Evolutionary conservation across 2,113 vertebrate genomes (phyloP).

Genomic region (Eupsittula cactorum): DNA sequence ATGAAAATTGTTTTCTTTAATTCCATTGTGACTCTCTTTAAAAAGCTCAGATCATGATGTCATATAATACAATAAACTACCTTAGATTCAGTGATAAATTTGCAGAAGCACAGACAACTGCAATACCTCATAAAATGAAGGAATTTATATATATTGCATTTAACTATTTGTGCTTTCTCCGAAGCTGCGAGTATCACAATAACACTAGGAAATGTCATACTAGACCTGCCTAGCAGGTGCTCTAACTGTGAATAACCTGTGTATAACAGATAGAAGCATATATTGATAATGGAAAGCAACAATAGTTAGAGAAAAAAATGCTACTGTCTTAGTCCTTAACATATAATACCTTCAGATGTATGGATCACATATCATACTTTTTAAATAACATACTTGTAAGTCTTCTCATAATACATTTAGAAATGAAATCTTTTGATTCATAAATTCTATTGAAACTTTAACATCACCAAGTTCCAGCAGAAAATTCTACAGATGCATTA

Average conservation of each 20-base stretch:
- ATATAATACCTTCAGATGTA: not conserved
- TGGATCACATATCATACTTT: not conserved
- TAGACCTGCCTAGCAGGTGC: not conserved
- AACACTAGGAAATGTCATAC: not conserved
- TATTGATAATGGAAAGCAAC: not conserved
- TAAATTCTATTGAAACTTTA: not conserved
- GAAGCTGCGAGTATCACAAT: not conserved
- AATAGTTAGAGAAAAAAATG: not conserved
- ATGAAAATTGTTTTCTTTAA: not conserved
- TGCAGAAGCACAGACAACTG: not conserved
- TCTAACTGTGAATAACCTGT: not conserved
- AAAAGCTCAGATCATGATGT: not conserved
- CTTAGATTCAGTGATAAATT: not conserved
- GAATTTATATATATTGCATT: not conserved
- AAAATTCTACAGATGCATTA: constrained; percentile 8
- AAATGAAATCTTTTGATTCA: not conserved
- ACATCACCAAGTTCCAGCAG: not conserved
- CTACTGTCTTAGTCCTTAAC: not conserved
- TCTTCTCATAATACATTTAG: not conserved
- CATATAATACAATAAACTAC: not conserved
- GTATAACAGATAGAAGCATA: not conserved
- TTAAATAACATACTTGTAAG: not conserved
- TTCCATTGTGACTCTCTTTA: not conserved
- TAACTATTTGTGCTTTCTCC: not conserved
- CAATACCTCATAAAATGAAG: not conserved